phyloP scores from a whole-genome alignment of 1,140 invertebrate species.

The Wiebesia pumilae region DNA sequence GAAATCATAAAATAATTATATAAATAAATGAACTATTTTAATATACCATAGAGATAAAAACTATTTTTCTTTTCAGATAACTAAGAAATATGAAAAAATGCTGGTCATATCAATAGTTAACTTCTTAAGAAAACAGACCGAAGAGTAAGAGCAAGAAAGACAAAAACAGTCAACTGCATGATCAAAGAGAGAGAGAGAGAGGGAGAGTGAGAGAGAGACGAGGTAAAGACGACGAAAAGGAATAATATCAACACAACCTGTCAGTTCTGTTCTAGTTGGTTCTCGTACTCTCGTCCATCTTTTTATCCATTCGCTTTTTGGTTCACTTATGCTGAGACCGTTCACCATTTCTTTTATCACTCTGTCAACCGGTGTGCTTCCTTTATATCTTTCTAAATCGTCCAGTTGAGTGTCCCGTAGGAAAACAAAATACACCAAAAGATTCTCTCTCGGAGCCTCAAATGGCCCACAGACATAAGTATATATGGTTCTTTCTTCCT shows the following conservation, averaged over 20 bases:
- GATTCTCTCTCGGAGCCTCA: not conserved
- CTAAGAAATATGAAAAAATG: not conserved
- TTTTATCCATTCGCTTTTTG: not conserved
- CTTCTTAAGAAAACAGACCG: not conserved
- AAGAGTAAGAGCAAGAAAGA: constrained; percentile 12
- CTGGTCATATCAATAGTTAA: not conserved
- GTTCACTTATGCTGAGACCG: not conserved
- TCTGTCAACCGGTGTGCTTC: not conserved
- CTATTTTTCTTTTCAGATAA: not conserved
- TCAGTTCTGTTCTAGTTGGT: not conserved
- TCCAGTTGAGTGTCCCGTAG: not conserved
- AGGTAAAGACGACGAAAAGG: not conserved
- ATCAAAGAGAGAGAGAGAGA: too few species aligned
- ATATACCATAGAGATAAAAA: not conserved
- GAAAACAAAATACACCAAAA: constrained; percentile 24
- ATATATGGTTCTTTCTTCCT: not conserved
- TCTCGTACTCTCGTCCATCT: not conserved
- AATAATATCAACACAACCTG: constrained; percentile 14
- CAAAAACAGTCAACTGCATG: not conserved
- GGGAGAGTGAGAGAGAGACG: too few species aligned
- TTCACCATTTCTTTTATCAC: constrained; percentile 7
- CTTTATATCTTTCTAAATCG: constrained; percentile 10
- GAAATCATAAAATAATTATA: too few species aligned
- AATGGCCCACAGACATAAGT: not conserved
- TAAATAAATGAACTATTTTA: too few species aligned